A percentile compares a stretch with the other conserved stretches of the same genome.
Evolutionary conservation across 1,140 invertebrate species (phyloP).

Genomic region (Melanaphis sacchari): DNA sequence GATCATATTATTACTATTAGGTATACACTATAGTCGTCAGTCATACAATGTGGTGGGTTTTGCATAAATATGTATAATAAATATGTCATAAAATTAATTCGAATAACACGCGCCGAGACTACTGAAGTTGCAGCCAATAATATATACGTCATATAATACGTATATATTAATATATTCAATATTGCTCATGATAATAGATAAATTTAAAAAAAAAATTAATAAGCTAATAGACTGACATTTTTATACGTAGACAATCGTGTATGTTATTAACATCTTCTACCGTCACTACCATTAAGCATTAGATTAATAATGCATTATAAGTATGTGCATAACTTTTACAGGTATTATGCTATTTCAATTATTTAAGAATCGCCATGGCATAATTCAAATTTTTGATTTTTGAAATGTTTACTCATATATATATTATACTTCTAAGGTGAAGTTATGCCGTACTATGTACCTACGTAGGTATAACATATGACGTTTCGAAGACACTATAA

Average conservation of each 20-base stretch:
- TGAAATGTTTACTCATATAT: background rate
- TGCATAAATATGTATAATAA: background rate
- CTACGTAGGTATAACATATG: no score
- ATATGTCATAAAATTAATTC: conserved; percentile 5
- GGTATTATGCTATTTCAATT: background rate
- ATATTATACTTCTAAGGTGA: background rate
- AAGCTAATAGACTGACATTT: background rate
- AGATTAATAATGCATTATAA: background rate
- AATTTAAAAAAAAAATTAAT: background rate
- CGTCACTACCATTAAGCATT: background rate
- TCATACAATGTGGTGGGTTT: background rate
- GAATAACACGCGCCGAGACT: background rate
- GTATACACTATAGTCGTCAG: background rate
- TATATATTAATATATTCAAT: background rate
- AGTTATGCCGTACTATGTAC: background rate
- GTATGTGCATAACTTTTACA: no score
- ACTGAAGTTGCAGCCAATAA: background rate
- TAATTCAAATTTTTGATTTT: background rate
- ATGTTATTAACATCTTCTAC: background rate
- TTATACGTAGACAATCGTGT: background rate
- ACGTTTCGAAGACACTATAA: background rate
- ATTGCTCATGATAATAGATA: background rate
- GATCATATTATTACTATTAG: background rate
- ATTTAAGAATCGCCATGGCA: no score
- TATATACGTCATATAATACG: background rate